Evolutionary conservation across 2,797 vertebrate genomes (phyloP).

Genomic region (Sylvia borin): DNA sequence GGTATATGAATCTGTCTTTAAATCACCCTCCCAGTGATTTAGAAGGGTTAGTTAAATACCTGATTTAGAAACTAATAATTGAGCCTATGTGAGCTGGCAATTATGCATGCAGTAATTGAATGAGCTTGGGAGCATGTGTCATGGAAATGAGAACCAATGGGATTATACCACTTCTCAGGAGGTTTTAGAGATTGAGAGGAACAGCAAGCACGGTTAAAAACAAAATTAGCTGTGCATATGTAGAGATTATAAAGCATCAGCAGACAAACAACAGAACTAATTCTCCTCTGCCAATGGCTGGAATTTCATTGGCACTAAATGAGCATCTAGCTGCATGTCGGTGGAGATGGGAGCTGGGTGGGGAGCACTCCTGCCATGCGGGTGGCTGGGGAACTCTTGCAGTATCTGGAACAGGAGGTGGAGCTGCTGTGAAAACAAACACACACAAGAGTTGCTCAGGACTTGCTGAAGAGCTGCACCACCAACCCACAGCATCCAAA

Average conservation of each 20-base stretch:
- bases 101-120: slow-evolving; percentile 17
- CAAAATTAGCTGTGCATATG: background rate
- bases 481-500: background rate
- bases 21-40: background rate
- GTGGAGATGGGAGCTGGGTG: background rate
- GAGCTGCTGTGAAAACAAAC: background rate
- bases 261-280: background rate
- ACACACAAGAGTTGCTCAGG: background rate
- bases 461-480: background rate
- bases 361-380: fast-evolving
- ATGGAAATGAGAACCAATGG: slow-evolving; percentile 24
- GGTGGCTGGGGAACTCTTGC: background rate
- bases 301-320: background rate
- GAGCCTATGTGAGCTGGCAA: background rate
- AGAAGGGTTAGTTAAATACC: slow-evolving; percentile 18
- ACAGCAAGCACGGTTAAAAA: background rate
- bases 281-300: background rate
- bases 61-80: slow-evolving; percentile 46
- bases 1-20: background rate
- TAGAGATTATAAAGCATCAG: background rate
- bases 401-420: background rate
- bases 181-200: background rate
- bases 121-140: background rate
- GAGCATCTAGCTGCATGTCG: background rate
- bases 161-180: background rate